Conservation (phyloP, 92 coral and sea anemone species). For the Porites lobata region DNA sequence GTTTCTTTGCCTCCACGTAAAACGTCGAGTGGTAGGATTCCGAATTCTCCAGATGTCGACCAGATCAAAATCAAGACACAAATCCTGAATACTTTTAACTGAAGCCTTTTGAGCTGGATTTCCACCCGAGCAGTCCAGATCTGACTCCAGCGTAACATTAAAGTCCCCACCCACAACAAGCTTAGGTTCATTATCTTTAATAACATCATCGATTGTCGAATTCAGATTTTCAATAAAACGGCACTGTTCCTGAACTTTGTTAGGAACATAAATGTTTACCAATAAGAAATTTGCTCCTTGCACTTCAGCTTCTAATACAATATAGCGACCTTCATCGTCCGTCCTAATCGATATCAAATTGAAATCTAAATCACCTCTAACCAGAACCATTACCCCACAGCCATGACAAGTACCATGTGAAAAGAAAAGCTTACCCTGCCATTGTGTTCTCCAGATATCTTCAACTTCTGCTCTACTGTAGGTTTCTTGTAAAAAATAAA, state of each 20-base stretch:
- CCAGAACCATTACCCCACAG: conserved; percentile 15
- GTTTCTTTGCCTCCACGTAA: conserved; percentile 53
- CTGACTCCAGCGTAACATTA: too few relatives aligned
- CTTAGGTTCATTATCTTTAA: too few relatives aligned
- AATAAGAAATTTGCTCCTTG: conserved; percentile 55
- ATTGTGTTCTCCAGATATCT: too few relatives aligned
- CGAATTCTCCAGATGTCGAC: conserved; percentile 44
- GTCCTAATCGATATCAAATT: conserved; percentile 22
- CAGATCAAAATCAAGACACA: conserved; percentile 13
- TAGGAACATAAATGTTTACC: conserved; percentile 61
- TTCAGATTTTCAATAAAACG: conserved; percentile 22
- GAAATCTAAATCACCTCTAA: conserved; percentile 50
- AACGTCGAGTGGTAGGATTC: conserved; percentile 41
- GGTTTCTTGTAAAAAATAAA: too few relatives aligned
- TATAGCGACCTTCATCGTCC: conserved; percentile 49
- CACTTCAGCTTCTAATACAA: conserved; percentile 28
- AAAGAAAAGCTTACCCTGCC: too few relatives aligned
- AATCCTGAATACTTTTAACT: neutral
- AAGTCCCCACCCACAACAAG: too few relatives aligned
- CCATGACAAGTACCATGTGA: too few relatives aligned
- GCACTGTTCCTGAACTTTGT: conserved; percentile 34
- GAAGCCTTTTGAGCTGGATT: conserved; percentile 29
- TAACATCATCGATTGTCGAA: conserved; percentile 1
- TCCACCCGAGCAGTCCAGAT: conserved; percentile 51
- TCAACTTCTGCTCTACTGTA: too few relatives aligned